Conservation (phyloP, 2,888 invertebrate species). For the Branchellion lobata region DNA sequence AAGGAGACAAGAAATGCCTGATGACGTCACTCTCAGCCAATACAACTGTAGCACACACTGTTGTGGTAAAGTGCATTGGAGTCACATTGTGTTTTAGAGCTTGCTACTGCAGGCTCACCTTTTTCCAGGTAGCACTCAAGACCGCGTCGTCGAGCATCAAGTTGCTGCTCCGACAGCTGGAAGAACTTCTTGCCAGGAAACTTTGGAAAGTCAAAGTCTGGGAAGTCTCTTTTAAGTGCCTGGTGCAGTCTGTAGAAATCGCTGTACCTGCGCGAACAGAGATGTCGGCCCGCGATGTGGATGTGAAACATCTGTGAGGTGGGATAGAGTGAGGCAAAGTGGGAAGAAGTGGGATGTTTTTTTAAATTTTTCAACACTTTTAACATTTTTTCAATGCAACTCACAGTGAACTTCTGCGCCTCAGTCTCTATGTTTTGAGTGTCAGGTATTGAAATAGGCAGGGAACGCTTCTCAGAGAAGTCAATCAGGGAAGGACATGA, state of each 20-base stretch:
- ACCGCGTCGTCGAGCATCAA: slow-evolving; percentile 88
- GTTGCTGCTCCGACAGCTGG: slow-evolving; percentile 85
- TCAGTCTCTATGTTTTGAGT: slow-evolving; percentile 71
- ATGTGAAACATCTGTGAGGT: slow-evolving; percentile 78
- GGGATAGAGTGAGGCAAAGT: background rate
- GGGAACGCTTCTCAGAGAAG: slow-evolving; percentile 77
- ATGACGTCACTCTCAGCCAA: slow-evolving; percentile 95
- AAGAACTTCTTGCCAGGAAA: slow-evolving; percentile 98
- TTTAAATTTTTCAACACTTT: no score
- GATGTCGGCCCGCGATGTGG: slow-evolving; percentile 96
- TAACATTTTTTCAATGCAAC: background rate
- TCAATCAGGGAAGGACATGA: slow-evolving; percentile 74
- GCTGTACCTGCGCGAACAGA: slow-evolving; percentile 91
- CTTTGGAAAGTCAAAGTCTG: slow-evolving; percentile 93
- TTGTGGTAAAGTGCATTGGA: no score
- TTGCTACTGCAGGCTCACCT: no score
- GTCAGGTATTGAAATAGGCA: slow-evolving; percentile 82
- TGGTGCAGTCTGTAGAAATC: slow-evolving; percentile 89
- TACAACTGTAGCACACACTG: slow-evolving; percentile 90
- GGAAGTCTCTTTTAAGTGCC: slow-evolving; percentile 86
- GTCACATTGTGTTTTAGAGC: no score
- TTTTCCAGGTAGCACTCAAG: slow-evolving; percentile 96
- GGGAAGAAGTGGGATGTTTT: no score
- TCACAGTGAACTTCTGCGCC: slow-evolving; percentile 63
- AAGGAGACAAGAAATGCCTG: slow-evolving; percentile 92